Conservation (phyloP, 2,888 invertebrate species). For the Epirrhoe alternata region DNA sequence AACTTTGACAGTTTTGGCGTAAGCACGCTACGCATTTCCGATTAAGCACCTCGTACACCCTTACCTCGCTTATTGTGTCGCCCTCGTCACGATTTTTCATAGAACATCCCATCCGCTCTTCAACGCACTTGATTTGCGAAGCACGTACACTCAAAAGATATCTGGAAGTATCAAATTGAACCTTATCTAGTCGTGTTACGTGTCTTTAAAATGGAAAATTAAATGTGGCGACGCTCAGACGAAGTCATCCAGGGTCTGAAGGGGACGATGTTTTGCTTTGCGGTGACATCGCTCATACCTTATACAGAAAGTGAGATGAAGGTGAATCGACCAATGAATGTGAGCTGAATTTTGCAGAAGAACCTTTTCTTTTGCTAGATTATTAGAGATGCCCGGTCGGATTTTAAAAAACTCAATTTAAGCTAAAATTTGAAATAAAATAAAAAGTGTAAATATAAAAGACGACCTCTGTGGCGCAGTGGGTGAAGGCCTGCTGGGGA, state of each 20-base stretch:
- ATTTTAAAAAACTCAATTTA: no score
- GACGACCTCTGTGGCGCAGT: no score
- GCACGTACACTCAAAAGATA: constrained; percentile 69
- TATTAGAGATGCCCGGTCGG: no score
- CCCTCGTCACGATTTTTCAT: constrained; percentile 83
- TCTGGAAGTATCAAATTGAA: constrained; percentile 49
- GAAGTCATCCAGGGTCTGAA: constrained; percentile 60
- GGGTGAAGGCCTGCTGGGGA: no score
- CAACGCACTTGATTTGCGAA: constrained; percentile 82
- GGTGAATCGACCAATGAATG: constrained; percentile 65
- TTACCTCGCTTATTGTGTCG: constrained; percentile 73
- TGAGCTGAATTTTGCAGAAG: constrained; percentile 59
- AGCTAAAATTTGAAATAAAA: no score
- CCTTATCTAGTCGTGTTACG: constrained; percentile 58
- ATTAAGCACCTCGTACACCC: constrained; percentile 75
- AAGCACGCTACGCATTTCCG: constrained; percentile 65
- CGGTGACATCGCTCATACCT: constrained; percentile 68
- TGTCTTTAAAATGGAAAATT: constrained; percentile 44
- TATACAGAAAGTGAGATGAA: constrained; percentile 73
- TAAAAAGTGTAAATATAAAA: no score
- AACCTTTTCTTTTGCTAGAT: constrained; percentile 27
- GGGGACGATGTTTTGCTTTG: constrained; percentile 76
- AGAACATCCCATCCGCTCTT: constrained; percentile 77
- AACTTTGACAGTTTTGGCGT: constrained; percentile 44
- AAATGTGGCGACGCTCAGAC: constrained; percentile 60